Evolutionary conservation across 2,888 invertebrate species (phyloP), one percentile per base, ranked within the genome.

Genomic region (Andrena haemorrhoa): DNA sequence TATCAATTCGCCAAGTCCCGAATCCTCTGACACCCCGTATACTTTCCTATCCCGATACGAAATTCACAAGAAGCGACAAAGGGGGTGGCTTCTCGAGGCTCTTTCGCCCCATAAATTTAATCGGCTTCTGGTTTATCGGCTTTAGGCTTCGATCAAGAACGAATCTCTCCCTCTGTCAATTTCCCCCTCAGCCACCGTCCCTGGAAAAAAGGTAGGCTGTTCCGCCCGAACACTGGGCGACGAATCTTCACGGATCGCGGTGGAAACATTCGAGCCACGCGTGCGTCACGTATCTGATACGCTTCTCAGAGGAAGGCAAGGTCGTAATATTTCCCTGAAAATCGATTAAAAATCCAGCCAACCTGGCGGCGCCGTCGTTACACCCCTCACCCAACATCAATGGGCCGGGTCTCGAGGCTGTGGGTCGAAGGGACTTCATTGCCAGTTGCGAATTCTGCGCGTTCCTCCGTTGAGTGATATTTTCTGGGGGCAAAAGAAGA

Each of bases 101-200:
- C 91, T 93, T 91, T 92, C 89, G 92, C 91, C 92, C 92, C 92
- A 91, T 91, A 91, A 93, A 93, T 93, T 93, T 92, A 92, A 93
- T 93, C 91, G 91, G 88, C 90, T 91, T 89, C 89, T 87, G 88
- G 89, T 90, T 92, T 93, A 93, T 93, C 92, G 93, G 91, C 91
- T 93, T 91, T 87, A 79, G 82, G 85, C 88, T 85, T 85, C 88
- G 88, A 85, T 85, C 89, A 86, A 84, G 84, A 85, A 83, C 74
- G 66, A 78, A 75, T 60, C 78, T 79, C 78, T 86, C 79, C 80
- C 79, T 82, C 78, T 70, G 75, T 75, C 83, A 75, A 77, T 65
- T 77, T 81, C 81, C 68, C 76, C 75, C 72, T 31, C 47, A 29
- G 10, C 47, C 16, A 4, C 8, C 64, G 26, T 65, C 58, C 71